Evolutionary conservation across 2,113 vertebrate genomes (phyloP).

Genomic region (Scomber japonicus): DNA sequence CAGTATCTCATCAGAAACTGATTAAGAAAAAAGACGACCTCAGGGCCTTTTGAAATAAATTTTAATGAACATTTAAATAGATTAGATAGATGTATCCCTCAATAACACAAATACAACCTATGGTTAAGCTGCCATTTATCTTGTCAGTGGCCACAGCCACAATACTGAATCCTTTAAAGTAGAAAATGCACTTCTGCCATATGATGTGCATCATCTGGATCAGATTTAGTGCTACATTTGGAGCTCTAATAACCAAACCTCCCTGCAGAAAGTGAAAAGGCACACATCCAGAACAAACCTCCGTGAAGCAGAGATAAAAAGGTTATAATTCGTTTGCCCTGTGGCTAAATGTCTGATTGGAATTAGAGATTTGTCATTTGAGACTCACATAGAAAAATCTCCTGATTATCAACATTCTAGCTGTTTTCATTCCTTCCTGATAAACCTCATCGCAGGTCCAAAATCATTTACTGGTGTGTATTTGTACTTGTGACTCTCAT

Average conservation of each 20-base stretch:
- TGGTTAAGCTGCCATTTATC: background rate
- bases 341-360: slow-evolving; percentile 40
- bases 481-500: slow-evolving; percentile 51
- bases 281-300: slow-evolving; percentile 14
- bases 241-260: slow-evolving; percentile 2
- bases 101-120: background rate
- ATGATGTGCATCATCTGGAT: background rate
- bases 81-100: too few species aligned
- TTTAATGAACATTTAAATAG: background rate
- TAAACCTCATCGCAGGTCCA: slow-evolving; percentile 42
- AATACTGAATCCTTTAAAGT: background rate
- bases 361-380: slow-evolving; percentile 10
- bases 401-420: background rate
- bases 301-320: slow-evolving; percentile 3
- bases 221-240: background rate
- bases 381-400: background rate
- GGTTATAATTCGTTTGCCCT: background rate
- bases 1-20: background rate
- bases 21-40: background rate
- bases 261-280: background rate
- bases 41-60: background rate
- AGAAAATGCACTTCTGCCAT: background rate
- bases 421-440: slow-evolving; percentile 41
- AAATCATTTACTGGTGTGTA: slow-evolving; percentile 30
- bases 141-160: background rate